A percentile compares a stretch with the other conserved stretches of the same genome.
phyloP scores from a whole-genome alignment of 2,797 vertebrate species.

The Clarias pachynema region DNA sequence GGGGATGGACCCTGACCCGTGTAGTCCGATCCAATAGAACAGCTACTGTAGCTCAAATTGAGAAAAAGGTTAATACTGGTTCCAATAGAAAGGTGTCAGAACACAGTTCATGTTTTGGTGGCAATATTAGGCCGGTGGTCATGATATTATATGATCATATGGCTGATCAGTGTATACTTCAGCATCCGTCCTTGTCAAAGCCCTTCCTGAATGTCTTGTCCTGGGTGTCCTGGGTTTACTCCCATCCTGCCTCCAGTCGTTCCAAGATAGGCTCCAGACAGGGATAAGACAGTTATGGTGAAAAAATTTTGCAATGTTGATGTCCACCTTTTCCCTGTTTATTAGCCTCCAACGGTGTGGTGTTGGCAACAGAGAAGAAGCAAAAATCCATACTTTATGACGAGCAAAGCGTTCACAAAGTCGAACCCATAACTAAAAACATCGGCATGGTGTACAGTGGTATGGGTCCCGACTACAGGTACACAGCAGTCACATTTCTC shows the following conservation, averaged over 20 bases:
- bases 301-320: background rate
- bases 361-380: slow-evolving; percentile 98
- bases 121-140: too few relatives aligned
- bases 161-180: background rate
- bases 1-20: too few relatives aligned
- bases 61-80: too few relatives aligned
- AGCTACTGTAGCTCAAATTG: too few relatives aligned
- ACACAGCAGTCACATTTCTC: slow-evolving; percentile 18
- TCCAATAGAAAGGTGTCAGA: too few relatives aligned
- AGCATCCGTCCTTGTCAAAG: background rate
- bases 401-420: slow-evolving; percentile 97
- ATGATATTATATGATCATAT: too few relatives aligned
- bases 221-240: background rate
- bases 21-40: too few relatives aligned
- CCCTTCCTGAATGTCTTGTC: background rate
- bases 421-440: slow-evolving; percentile 98
- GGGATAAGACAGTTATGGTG: background rate
- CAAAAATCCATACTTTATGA: slow-evolving; percentile 98
- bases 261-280: background rate
- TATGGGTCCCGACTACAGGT: slow-evolving; percentile 99
- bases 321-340: background rate
- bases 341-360: slow-evolving; percentile 95
- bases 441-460: slow-evolving; percentile 99
- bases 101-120: too few relatives aligned
- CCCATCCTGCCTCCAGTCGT: background rate